phyloP scores from a whole-genome alignment of 1,140 invertebrate genomes.

The Drosophila jambulina region DNA sequence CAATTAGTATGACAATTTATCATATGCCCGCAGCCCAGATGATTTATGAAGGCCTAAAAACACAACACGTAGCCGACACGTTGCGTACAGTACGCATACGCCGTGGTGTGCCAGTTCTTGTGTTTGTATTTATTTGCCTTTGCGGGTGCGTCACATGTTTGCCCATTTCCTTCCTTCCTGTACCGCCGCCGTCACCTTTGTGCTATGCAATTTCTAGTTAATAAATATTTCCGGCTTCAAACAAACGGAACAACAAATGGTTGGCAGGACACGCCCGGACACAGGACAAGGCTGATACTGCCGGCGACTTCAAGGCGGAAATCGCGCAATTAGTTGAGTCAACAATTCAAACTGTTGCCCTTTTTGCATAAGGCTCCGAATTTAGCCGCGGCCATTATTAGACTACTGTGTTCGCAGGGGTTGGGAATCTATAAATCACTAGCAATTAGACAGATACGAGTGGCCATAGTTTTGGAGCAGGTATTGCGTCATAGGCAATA shows the following conservation, averaged over 20 bases:
- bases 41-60: constrained; percentile 73
- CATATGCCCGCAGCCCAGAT: constrained; percentile 74
- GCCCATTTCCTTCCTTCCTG: constrained; percentile 74
- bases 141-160: constrained; percentile 75
- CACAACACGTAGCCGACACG: constrained; percentile 48
- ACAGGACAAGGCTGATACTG: constrained; percentile 6
- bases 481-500: constrained; percentile 33
- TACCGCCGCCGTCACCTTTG: constrained; percentile 38
- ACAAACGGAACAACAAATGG: constrained; percentile 40
- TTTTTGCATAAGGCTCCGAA: constrained; percentile 38
- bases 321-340: constrained; percentile 59
- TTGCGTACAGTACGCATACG: constrained; percentile 36
- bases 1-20: constrained; percentile 85
- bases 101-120: constrained; percentile 5
- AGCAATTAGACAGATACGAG: constrained; percentile 10
- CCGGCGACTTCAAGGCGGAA: constrained; percentile 24
- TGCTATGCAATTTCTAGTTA: constrained; percentile 79
- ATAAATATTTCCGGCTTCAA: constrained; percentile 75
- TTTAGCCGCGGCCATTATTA: constrained; percentile 32
- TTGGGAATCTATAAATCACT: constrained; percentile 26
- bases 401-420: background rate
- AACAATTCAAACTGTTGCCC: constrained; percentile 50
- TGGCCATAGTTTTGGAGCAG: background rate
- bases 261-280: constrained; percentile 45
- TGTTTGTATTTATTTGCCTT: constrained; percentile 66